Evolutionary conservation across 1,140 invertebrate species (phyloP), one percentile per base, ranked within the genome.

Genomic region (Zaprionus taronus): DNA sequence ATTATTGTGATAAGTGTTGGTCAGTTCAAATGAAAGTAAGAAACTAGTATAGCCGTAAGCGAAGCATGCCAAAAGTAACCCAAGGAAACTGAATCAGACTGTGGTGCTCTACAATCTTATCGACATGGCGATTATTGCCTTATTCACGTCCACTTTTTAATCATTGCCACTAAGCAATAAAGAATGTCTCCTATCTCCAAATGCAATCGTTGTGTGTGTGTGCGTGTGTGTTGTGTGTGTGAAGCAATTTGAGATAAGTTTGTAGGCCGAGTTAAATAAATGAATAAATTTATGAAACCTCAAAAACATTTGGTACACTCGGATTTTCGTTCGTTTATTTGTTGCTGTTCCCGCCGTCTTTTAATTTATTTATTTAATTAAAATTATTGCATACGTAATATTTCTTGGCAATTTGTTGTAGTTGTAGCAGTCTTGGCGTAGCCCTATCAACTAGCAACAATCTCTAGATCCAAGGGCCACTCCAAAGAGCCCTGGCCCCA

Each of bases 141-240:
- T 70, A 75, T 75, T 63, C 67, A 36, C 26, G 60, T 57, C 67
- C 31, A 75, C 34, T 70, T 75, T 57, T 56, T 75, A 71, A 14
- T 31, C 72, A 75, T 71, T 71, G 67, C 53, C 72, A 71, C 58
- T 64, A 71, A 41, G 72, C 41, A 71, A 75, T 75, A 75, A 75
- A 75, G 72, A 75, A 75, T 75, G 67, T 17, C 34, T 57, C 26
- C 53, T 71, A 64, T 75, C 60, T 53, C 34, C 34, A 56, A 24
- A 15, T 9, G 17, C 14, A 34, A 64, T 51, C n/a, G 5, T 14
- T 22, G 58, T 61, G 36, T 14, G 26, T 14, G 15, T 44, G 28
- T 31, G 28, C 28, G 51, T n/a, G 20, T 3, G 20, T 24, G 12
- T 60, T 3, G 47, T 24, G 15, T 60, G 20, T 47, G 7, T 49